Evolutionary conservation across 2,113 vertebrate genomes (phyloP).

Genomic region (Gymnorhina tibicen): DNA sequence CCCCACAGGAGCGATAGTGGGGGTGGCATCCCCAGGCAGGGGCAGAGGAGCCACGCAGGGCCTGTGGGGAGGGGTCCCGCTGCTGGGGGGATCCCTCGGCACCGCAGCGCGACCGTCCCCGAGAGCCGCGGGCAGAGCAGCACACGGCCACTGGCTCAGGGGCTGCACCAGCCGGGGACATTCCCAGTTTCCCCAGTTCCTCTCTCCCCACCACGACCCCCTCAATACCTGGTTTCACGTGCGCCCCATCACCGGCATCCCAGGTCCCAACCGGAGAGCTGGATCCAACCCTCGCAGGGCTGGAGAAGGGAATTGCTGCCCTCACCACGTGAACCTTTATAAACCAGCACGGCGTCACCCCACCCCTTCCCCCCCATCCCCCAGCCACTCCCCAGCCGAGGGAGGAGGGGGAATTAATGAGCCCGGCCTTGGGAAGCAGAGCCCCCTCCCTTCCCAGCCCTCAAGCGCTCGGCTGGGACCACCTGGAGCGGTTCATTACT

Average conservation of each 20-base stretch:
- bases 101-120: rapidly evolving
- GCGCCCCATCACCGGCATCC: rapidly evolving
- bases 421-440: not conserved
- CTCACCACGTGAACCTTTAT: rapidly evolving
- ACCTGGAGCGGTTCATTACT: not conserved
- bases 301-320: not conserved
- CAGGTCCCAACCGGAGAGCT: rapidly evolving
- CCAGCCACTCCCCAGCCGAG: not conserved
- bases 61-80: not conserved
- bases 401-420: not conserved
- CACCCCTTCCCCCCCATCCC: not conserved
- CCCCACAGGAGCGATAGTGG: rapidly evolving
- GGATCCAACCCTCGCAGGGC: rapidly evolving
- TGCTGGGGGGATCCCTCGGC: rapidly evolving
- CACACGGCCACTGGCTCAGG: rapidly evolving
- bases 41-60: not conserved
- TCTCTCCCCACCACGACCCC: not conserved
- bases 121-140: not conserved
- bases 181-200: not conserved
- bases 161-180: not conserved
- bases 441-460: not conserved
- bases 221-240: not conserved
- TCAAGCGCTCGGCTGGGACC: not conserved
- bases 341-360: not conserved
- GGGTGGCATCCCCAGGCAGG: not conserved